Evolutionary conservation across 2,113 vertebrate genomes (phyloP).

Genomic region (Pomatorhinus ruficollis): DNA sequence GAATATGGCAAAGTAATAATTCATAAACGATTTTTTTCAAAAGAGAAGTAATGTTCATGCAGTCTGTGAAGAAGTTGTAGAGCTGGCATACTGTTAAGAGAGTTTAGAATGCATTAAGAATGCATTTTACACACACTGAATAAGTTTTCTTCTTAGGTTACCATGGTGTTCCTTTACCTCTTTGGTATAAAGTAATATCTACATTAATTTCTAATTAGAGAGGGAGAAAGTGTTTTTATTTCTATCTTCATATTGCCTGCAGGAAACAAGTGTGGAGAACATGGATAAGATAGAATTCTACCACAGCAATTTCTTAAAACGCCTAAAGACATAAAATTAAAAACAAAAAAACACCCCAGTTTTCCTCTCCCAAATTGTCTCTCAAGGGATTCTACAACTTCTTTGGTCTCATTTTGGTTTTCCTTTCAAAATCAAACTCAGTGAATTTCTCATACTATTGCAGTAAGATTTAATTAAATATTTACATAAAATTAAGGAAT

Average conservation of each 20-base stretch:
- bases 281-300: neutral
- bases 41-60: neutral
- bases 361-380: neutral
- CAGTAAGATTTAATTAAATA: neutral
- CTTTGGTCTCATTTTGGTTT: neutral
- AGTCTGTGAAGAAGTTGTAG: neutral
- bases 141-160: neutral
- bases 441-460: neutral
- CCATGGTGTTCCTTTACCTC: neutral
- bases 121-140: neutral
- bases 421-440: neutral
- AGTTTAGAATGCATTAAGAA: neutral
- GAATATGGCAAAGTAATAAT: neutral
- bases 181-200: neutral
- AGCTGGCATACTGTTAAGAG: neutral
- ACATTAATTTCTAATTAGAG: neutral
- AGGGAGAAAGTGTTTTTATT: neutral
- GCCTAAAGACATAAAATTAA: neutral
- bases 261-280: neutral
- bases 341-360: accelerated
- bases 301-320: neutral
- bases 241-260: neutral
- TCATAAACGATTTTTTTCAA: neutral
- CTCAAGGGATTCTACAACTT: neutral
- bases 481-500: neutral